Evolutionary conservation across 35 echinoderm and acorn worm species (phyloP).

Genomic region (Ophioderma brevispina): DNA sequence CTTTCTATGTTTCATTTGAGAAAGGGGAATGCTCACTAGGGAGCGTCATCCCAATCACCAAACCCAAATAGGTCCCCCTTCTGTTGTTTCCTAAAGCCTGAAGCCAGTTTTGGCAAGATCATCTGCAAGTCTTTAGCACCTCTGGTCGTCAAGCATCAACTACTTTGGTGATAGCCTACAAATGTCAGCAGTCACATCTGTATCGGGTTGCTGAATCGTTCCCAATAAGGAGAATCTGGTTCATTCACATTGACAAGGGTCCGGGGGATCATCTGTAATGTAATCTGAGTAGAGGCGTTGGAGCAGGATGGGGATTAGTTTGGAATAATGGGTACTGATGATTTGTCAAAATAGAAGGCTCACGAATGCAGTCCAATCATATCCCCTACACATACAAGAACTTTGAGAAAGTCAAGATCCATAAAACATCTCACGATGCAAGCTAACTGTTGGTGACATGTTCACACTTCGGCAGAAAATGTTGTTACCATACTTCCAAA

Average conservation of each 20-base stretch:
- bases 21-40: not conserved
- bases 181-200: not conserved
- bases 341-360: not conserved
- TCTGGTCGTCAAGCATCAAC: not conserved
- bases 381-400: not conserved
- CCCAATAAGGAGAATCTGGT: not conserved
- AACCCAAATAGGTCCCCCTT: not conserved
- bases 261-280: not conserved
- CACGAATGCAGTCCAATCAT: not conserved
- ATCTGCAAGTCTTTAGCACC: not conserved
- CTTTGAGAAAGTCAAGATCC: not conserved
- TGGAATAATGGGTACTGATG: not conserved
- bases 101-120: not conserved
- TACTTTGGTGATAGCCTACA: not conserved
- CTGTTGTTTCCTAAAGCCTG: not conserved
- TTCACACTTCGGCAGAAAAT: not conserved
- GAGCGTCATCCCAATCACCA: not conserved
- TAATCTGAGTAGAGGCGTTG: not conserved
- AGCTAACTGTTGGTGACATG: not conserved
- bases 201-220: not conserved
- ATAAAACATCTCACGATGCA: too few relatives aligned
- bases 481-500: not conserved
- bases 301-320: not conserved
- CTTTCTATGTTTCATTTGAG: not conserved
- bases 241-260: not conserved